Conservation (phyloP, 2,888 invertebrate genomes). For the Lepidocyrtoides sp. region DNA sequence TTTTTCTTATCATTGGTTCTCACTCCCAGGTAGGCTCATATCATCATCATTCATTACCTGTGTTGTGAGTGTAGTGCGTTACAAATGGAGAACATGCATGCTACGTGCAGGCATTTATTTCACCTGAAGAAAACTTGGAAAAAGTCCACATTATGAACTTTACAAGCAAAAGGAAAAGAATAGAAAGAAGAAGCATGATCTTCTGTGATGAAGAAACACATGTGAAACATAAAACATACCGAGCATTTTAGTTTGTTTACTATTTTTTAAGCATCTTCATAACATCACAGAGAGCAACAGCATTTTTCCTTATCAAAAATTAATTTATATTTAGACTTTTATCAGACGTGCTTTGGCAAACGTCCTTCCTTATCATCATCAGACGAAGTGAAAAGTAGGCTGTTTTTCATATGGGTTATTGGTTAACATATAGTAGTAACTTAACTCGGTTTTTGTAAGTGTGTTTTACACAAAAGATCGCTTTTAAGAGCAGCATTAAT, state of each 20-base stretch:
- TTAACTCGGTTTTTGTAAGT: too few relatives aligned
- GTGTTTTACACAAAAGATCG: not conserved
- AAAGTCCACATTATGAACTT: not conserved
- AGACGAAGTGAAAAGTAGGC: too few relatives aligned
- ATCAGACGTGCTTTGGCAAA: not conserved
- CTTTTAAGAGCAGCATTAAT: too few relatives aligned
- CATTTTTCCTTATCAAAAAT: not conserved
- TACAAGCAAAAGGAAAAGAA: not conserved
- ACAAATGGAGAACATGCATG: not conserved
- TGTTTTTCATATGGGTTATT: too few relatives aligned
- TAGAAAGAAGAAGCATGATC: not conserved
- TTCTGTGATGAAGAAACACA: not conserved
- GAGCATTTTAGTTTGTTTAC: not conserved
- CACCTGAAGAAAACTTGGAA: constrained; percentile 15
- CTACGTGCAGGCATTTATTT: not conserved
- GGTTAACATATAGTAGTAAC: too few relatives aligned
- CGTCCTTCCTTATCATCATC: not conserved
- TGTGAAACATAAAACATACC: not conserved
- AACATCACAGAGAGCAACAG: not conserved
- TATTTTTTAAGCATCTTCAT: not conserved
- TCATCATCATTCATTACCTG: not conserved
- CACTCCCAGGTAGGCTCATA: too few relatives aligned
- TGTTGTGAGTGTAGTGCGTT: too few relatives aligned
- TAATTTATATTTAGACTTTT: not conserved
- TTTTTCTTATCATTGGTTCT: constrained; percentile 20